Evolutionary conservation across 2,888 invertebrate species (phyloP).

Genomic region (Pecten maximus): DNA sequence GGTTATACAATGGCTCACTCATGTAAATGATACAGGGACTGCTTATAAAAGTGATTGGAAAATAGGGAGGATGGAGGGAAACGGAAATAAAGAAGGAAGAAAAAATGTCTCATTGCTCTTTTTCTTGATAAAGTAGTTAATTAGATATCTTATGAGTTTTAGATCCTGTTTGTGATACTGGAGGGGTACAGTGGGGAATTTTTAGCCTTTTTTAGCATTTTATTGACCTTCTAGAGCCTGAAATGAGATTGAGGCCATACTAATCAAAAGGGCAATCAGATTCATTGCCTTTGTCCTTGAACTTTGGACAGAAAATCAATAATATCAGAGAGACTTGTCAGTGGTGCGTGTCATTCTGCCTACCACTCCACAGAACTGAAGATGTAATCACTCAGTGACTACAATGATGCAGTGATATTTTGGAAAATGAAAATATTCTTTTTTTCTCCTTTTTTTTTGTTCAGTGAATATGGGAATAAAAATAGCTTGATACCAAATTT

Average conservation of each 20-base stretch:
- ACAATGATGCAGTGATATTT: not conserved
- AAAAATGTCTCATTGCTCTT: not conserved
- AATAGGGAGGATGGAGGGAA: not conserved
- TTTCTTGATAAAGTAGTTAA: not conserved
- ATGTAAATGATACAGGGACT: no score
- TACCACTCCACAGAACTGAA: not conserved
- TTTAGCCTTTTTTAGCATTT: not conserved
- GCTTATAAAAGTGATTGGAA: no score
- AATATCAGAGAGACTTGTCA: not conserved
- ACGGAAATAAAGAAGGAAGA: not conserved
- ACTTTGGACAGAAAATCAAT: not conserved
- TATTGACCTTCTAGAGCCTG: not conserved
- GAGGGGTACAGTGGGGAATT: not conserved
- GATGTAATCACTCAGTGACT: not conserved
- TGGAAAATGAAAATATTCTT: not conserved
- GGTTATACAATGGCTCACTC: not conserved
- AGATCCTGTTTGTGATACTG: no score
- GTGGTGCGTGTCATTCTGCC: not conserved
- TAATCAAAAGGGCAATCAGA: not conserved
- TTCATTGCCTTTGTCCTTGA: constrained; percentile 20
- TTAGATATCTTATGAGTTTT: not conserved
- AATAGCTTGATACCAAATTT: not conserved
- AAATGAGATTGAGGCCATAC: not conserved
- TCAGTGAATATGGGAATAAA: not conserved
- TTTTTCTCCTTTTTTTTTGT: no score